Base-by-base conservation (phyloP, 2,113 vertebrate genomes). In the Pseudopodoces humilis region DNA sequence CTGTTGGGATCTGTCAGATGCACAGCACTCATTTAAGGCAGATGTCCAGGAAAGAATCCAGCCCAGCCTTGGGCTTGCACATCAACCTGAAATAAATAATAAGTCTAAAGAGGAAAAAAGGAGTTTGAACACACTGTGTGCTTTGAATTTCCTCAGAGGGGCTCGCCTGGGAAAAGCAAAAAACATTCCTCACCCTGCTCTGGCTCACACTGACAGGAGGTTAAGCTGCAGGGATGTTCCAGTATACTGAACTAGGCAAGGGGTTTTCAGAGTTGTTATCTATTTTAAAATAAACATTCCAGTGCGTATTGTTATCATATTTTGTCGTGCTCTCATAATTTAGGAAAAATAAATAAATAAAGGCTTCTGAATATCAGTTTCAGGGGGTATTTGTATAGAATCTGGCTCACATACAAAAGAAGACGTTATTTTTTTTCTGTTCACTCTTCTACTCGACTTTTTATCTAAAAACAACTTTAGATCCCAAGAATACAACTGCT, bases 201-300 rank as follows among this genome's bases (percentile, higher is more conserved):
- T 11, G 6, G 65, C 85, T 96, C 88, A 92, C 88, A 71, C 52
- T 96, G 93, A 96, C 93, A 94, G 92, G 72, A 95, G 95, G 88
- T 96, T 95, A 95, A 96, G 90, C 85, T 19, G 0, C 52, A 78
- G 71, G 87, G 93, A 92, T 92, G 83, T 95, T 92, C 71, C 33
- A 93, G 56, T 52, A 18, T 78, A 86, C 83, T 77, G 49, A 92
- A 78, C 79, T 71, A 92, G 68, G 88, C 90, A 86, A 97, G 76
- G 68, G 49, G 28, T 63, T 95, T 96, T 83, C 80, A 92, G 92
- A 93, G 72, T 83, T 71, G 88, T 90, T 95, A 90, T 96, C 95
- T 95, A 11, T 68, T 96, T 93, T 88, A 78, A 94, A 93, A 96
- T 95, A 92, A 97, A 96, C 90, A 92, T 95, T 96, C 79, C 88